Conservation (phyloP, 2,888 invertebrate species). For the Apantesis nais region DNA sequence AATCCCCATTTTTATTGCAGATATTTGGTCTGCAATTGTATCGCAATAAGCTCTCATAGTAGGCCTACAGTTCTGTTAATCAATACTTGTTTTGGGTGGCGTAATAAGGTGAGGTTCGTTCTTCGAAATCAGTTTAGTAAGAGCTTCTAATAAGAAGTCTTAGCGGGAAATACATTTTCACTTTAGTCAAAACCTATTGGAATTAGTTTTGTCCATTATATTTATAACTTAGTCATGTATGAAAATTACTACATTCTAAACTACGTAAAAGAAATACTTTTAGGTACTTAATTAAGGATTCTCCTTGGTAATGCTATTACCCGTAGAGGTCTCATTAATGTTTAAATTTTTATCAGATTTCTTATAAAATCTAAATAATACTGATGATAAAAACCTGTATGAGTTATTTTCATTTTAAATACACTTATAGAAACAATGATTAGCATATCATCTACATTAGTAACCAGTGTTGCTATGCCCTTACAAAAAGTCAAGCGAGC, state of each 20-base stretch:
- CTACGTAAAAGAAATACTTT: neutral
- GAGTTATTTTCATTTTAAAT: neutral
- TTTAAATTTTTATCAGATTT: neutral
- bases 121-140: neutral
- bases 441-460: neutral
- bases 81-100: neutral
- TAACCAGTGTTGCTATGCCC: too few relatives aligned
- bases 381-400: neutral
- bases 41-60: too few relatives aligned
- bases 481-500: neutral
- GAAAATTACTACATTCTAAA: neutral
- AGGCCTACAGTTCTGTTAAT: slow-evolving; percentile 4
- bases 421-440: neutral
- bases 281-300: neutral
- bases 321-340: too few relatives aligned
- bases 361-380: neutral
- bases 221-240: too few relatives aligned
- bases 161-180: too few relatives aligned
- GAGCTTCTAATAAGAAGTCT: neutral
- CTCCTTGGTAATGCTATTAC: neutral
- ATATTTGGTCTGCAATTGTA: too few relatives aligned
- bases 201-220: neutral
- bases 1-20: too few relatives aligned
- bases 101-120: slow-evolving; percentile 2
- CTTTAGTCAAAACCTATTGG: neutral